Conservation (phyloP, 2,113 vertebrate species). For the Gulo gulo region DNA sequence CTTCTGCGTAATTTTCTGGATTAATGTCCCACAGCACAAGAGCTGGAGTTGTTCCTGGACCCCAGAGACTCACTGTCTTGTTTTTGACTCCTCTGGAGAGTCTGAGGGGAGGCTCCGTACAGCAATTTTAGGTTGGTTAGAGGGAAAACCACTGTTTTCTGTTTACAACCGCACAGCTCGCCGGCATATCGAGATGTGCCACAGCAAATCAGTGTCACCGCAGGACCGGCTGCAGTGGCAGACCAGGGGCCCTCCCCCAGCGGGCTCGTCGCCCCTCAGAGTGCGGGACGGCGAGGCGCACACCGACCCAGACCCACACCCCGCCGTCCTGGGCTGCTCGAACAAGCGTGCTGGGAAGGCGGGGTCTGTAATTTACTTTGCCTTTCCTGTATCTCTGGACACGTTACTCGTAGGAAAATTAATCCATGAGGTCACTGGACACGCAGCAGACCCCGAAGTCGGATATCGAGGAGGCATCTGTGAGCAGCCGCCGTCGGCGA, state of each 20-base stretch:
- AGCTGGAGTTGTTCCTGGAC: not conserved
- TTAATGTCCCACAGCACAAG: not conserved
- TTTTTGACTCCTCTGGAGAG: not conserved
- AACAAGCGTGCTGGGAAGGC: not conserved
- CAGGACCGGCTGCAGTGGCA: not conserved
- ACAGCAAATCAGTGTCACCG: not conserved
- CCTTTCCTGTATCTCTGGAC: not conserved
- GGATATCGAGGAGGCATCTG: accelerated
- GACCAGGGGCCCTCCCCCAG: not conserved
- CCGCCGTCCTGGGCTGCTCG: accelerated
- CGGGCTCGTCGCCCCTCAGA: not conserved
- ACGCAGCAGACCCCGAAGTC: accelerated
- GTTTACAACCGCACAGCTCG: not conserved
- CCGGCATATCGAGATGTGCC: not conserved
- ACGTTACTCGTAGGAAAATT: not conserved
- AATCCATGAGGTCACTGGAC: not conserved
- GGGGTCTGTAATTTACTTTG: too few species aligned
- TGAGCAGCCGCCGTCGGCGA: not conserved
- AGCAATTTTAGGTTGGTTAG: conserved; percentile 13
- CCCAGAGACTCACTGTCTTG: not conserved
- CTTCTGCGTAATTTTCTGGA: not conserved
- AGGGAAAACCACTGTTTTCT: conserved; percentile 9
- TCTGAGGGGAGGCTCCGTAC: conserved; percentile 10
- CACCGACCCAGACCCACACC: accelerated
- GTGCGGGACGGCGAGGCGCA: accelerated